Conservation (phyloP, 2,113 vertebrate species). For the Xenus cinereus region DNA sequence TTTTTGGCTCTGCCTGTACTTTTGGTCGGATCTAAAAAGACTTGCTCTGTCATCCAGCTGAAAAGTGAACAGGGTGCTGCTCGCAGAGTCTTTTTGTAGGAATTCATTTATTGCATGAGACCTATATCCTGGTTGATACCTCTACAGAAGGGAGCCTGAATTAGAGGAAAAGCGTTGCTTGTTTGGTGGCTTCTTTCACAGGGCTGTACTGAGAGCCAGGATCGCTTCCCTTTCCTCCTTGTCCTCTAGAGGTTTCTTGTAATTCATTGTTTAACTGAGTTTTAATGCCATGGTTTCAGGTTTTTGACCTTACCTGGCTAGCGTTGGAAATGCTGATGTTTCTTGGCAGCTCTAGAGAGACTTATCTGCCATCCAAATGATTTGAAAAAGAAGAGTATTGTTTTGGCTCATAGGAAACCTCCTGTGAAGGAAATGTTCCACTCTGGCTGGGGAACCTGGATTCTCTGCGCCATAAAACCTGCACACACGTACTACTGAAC, state of each 20-base stretch:
- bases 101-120: not conserved
- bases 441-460: not conserved
- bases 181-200: not conserved
- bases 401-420: not conserved
- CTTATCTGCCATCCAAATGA: not conserved
- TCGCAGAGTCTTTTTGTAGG: not conserved
- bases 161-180: not conserved
- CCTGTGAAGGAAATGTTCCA: not conserved
- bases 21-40: not conserved
- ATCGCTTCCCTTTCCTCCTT: not conserved
- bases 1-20: not conserved
- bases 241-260: not conserved
- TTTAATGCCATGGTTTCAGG: not conserved
- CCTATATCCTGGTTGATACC: not conserved
- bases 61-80: not conserved
- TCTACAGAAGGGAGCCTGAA: not conserved
- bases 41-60: not conserved
- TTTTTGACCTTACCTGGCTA: not conserved
- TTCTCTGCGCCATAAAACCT: not conserved
- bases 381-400: not conserved
- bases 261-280: not conserved
- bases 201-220: not conserved
- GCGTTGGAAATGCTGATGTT: not conserved
- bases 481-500: accelerated
- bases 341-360: not conserved